Evolutionary conservation across 2,113 vertebrate genomes (phyloP).

Genomic region (Peucedramus taeniatus): DNA sequence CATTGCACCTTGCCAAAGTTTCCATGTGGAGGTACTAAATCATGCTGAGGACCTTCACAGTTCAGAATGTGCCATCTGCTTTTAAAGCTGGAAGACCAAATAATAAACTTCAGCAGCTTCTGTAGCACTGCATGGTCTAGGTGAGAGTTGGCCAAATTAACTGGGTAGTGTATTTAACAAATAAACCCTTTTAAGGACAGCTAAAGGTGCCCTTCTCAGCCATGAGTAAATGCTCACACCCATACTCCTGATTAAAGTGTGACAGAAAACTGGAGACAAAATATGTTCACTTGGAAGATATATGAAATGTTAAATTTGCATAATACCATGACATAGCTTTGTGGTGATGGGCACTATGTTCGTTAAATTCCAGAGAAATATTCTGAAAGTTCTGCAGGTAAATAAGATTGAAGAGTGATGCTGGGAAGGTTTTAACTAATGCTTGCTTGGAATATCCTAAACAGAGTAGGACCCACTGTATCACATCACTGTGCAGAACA

Average conservation of each 20-base stretch:
- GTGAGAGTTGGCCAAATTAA: neutral
- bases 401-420: neutral
- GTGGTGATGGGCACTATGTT: neutral
- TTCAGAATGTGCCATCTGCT: neutral
- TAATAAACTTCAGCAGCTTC: neutral
- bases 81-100: neutral
- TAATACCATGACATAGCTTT: neutral
- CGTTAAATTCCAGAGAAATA: neutral
- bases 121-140: neutral
- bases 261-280: neutral
- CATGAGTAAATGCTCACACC: neutral
- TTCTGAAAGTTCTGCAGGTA: neutral
- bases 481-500: neutral
- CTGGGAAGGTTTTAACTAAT: neutral
- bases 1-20: neutral
- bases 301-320: neutral
- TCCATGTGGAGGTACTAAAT: neutral
- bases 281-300: neutral
- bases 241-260: neutral
- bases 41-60: neutral
- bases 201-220: neutral
- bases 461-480: rapidly evolving
- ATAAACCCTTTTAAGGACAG: neutral
- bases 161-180: neutral
- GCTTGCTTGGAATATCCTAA: neutral